phyloP scores from a whole-genome alignment of 2,797 vertebrate genomes.

The Notolepis coatsorum region DNA sequence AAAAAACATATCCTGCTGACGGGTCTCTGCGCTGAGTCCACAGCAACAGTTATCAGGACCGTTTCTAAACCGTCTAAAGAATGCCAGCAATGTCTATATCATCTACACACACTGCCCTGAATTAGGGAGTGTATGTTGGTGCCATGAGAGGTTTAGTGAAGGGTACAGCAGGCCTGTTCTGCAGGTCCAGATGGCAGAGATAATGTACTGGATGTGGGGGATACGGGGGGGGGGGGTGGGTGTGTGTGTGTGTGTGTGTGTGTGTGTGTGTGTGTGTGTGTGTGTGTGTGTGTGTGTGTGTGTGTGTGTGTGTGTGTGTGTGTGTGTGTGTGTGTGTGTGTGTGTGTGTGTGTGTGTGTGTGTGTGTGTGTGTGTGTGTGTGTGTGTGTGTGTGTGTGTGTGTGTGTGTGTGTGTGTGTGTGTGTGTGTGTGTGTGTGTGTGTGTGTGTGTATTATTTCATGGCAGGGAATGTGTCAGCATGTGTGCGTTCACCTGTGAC shows the following conservation, averaged over 20 bases:
- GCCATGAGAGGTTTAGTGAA: not conserved
- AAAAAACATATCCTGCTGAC: constrained; percentile 12
- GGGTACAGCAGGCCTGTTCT: constrained; percentile 14
- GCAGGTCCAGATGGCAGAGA: constrained; percentile 39
- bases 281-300: not conserved
- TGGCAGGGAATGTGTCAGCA: no score
- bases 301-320: not conserved
- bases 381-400: not conserved
- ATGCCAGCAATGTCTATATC: constrained; percentile 23
- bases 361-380: not conserved
- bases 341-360: not conserved
- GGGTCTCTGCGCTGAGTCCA: not conserved
- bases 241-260: not conserved
- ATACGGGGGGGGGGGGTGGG: no score
- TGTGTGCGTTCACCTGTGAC: not conserved
- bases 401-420: constrained; percentile 1
- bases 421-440: not conserved
- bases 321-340: not conserved
- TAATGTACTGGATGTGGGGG: no score
- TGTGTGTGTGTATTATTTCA: no score
- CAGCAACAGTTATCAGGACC: not conserved
- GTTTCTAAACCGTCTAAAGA: constrained; percentile 8
- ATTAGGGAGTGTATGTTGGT: constrained; percentile 13
- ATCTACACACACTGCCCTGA: not conserved
- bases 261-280: not conserved